These are phyloP conservation scores for Gasterosteus nipponicus DNA, from an alignment of 2,113 vertebrate genomes.

Conservation along the genomic window DNA sequence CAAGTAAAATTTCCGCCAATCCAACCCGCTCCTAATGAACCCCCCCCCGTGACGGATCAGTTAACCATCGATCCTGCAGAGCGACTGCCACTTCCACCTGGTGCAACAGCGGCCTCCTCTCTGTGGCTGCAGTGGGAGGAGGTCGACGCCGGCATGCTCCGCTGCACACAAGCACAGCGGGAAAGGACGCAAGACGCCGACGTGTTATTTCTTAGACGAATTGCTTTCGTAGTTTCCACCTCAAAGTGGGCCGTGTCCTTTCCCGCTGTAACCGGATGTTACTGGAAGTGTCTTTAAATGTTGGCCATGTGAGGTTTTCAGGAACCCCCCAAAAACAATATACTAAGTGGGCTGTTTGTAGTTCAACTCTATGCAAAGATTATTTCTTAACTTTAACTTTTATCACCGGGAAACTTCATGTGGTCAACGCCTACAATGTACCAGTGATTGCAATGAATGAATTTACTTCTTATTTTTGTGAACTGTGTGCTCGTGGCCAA, in stretches of 20 bases:
- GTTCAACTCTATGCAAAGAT: background rate
- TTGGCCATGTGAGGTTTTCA: conserved; percentile 71
- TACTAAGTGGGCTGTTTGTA: background rate
- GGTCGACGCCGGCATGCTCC: conserved; percentile 58
- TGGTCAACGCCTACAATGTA: conserved; percentile 41
- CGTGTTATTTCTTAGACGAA: background rate
- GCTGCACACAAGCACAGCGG: conserved; percentile 50
- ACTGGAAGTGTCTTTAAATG: conserved; percentile 36
- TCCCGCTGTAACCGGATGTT: conserved; percentile 59
- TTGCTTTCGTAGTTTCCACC: background rate
- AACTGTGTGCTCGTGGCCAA: conserved; percentile 41
- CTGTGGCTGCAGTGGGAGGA: conserved; percentile 32
- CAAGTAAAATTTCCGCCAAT: background rate
- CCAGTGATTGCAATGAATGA: conserved; percentile 26
- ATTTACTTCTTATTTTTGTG: conserved; percentile 47
- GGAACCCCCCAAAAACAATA: conserved; percentile 18
- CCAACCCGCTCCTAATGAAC: background rate
- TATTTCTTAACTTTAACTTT: background rate
- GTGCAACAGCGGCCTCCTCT: conserved; percentile 50
- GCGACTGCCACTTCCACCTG: conserved; percentile 32
- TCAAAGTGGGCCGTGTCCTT: conserved; percentile 39
- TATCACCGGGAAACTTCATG: conserved; percentile 56
- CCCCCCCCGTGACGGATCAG: conserved; percentile 52
- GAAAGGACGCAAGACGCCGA: conserved; percentile 52
- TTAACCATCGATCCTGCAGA: conserved; percentile 58